Percentiles rank a stretch among this genome's conserved stretches.
Evolutionary conservation across 2,888 invertebrate species (phyloP).

Genomic region (Tachystola acroxantha): DNA sequence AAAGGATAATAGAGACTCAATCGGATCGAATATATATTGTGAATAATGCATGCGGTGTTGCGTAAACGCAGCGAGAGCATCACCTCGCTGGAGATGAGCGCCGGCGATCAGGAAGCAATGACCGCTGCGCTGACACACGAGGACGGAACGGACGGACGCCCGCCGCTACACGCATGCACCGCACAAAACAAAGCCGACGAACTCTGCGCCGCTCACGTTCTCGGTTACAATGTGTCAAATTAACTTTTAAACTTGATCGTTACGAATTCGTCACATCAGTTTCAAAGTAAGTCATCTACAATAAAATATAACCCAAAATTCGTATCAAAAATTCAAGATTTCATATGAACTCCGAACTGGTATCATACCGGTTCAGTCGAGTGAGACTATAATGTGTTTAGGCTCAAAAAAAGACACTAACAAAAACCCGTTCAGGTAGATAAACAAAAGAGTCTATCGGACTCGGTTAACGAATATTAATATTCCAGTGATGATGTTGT

Average conservation of each 20-base stretch:
- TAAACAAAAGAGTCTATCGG: conserved; percentile 43
- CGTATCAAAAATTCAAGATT: too few species aligned
- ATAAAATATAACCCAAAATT: too few species aligned
- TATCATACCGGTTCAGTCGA: conserved; percentile 20
- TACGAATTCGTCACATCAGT: too few species aligned
- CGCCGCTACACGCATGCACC: conserved; percentile 5
- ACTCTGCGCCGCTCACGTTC: conserved; percentile 21
- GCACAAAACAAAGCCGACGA: conserved; percentile 29
- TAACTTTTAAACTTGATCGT: too few species aligned
- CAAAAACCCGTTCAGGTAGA: conserved; percentile 30
- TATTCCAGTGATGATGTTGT: conserved; percentile 58
- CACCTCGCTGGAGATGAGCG: conserved; percentile 32
- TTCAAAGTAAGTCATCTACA: neutral
- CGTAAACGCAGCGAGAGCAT: conserved; percentile 40
- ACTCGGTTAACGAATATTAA: conserved; percentile 54
- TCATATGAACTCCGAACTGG: conserved; percentile 21
- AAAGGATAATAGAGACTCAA: conserved; percentile 48
- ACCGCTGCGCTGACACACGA: conserved; percentile 40
- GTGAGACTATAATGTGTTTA: conserved; percentile 21
- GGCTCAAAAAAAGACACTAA: conserved; percentile 28
- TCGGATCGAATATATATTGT: conserved; percentile 30
- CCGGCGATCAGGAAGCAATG: conserved; percentile 61
- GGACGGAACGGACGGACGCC: conserved; percentile 23
- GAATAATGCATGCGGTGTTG: conserved; percentile 55
- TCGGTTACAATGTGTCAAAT: too few species aligned